Evolutionary conservation across 2,797 vertebrate species (phyloP).

Genomic region (Aeoliscus strigatus): DNA sequence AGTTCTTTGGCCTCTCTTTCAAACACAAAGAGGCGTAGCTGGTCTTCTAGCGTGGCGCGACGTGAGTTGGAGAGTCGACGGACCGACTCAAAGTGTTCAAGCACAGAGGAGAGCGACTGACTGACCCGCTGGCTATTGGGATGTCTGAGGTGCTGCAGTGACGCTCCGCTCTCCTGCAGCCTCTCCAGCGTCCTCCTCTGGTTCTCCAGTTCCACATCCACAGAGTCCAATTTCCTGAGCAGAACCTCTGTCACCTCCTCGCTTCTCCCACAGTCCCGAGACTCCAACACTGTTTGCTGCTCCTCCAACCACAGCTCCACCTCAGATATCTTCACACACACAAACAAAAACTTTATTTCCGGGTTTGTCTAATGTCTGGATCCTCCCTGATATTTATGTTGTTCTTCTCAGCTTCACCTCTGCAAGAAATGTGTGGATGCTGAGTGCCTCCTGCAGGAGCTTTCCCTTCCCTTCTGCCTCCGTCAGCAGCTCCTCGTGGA

Average conservation of each 20-base stretch:
- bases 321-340: conserved; percentile 76
- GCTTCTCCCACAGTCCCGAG: conserved; percentile 75
- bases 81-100: conserved; percentile 67
- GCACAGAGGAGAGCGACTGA: conserved; percentile 58
- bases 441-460: conserved; percentile 74
- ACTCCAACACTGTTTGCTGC: conserved; percentile 66
- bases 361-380: too few species aligned
- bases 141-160: conserved; percentile 68
- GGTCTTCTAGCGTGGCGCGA: conserved; percentile 68
- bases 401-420: conserved; percentile 66
- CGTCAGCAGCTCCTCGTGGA: conserved; percentile 65
- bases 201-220: conserved; percentile 78
- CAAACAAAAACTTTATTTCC: not conserved
- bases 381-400: too few species aligned
- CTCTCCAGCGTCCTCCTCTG: conserved; percentile 64
- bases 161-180: conserved; percentile 69
- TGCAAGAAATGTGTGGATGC: conserved; percentile 75
- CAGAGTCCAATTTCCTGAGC: conserved; percentile 76
- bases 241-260: conserved; percentile 77
- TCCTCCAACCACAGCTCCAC: conserved; percentile 83
- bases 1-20: conserved; percentile 81
- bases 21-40: conserved; percentile 78
- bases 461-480: conserved; percentile 67
- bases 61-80: conserved; percentile 64
- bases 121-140: conserved; percentile 70